phyloP scores from a whole-genome alignment of 2,888 invertebrate species.

The Xestia ashworthii region DNA sequence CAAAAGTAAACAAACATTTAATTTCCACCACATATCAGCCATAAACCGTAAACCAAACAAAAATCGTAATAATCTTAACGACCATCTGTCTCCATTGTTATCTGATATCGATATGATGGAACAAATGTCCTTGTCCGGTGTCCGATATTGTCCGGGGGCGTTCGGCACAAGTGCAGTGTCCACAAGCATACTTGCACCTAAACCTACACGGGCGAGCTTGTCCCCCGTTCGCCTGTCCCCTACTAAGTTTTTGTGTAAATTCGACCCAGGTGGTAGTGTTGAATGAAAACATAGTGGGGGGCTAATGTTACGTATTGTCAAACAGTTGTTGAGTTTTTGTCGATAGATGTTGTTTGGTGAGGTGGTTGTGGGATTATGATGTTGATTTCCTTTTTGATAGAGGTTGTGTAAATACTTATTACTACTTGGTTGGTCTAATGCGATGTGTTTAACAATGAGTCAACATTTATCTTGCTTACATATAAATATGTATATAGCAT shows the following conservation, averaged over 20 bases:
- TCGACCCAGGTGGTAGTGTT: conserved; percentile 54
- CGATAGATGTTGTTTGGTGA: conserved; percentile 25
- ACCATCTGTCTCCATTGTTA: conserved; percentile 64
- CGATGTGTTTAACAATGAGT: neutral
- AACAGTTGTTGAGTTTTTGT: conserved; percentile 42
- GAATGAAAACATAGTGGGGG: conserved; percentile 33
- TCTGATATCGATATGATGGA: conserved; percentile 61
- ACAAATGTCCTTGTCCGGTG: conserved; percentile 62
- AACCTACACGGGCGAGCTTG: conserved; percentile 57
- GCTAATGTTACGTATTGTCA: conserved; percentile 53
- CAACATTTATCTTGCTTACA: too few relatives aligned
- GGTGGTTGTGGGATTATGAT: conserved; percentile 28
- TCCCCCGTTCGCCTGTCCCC: conserved; percentile 45
- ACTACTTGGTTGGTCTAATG: neutral
- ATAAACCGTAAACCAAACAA: conserved; percentile 56
- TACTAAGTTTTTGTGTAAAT: conserved; percentile 64
- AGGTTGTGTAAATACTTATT: too few relatives aligned
- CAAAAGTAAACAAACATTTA: conserved; percentile 34
- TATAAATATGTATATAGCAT: too few relatives aligned
- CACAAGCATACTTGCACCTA: conserved; percentile 72
- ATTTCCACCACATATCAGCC: conserved; percentile 31
- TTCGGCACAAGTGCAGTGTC: conserved; percentile 79
- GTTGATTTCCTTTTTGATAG: conserved; percentile 19
- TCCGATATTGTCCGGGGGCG: conserved; percentile 71
- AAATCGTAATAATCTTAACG: conserved; percentile 52